Evolutionary conservation across 2,888 invertebrate genomes (phyloP).

Genomic region (Plutella xylostella): DNA sequence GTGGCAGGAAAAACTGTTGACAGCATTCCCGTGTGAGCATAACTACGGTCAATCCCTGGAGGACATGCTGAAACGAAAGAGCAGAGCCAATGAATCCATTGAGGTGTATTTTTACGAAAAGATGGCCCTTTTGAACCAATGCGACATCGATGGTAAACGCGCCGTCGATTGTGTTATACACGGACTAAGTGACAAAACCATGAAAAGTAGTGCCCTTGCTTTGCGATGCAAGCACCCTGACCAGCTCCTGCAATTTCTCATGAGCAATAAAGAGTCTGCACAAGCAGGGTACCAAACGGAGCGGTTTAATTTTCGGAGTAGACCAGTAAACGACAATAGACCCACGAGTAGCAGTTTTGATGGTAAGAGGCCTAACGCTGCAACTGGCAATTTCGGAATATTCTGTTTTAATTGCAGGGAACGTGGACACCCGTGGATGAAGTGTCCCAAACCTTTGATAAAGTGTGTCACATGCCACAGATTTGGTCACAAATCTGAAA

Average conservation of each 20-base stretch:
- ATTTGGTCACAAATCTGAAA: slow-evolving; percentile 1
- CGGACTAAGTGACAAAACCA: slow-evolving; percentile 14
- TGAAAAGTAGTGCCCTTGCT: slow-evolving; percentile 12
- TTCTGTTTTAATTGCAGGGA: slow-evolving; percentile 13
- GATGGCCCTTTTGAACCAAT: slow-evolving; percentile 12
- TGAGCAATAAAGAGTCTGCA: no score
- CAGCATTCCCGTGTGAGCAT: slow-evolving; percentile 16
- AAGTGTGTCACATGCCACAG: slow-evolving; percentile 1
- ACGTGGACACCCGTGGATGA: slow-evolving; percentile 8
- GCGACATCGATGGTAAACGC: slow-evolving; percentile 14
- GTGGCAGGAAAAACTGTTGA: slow-evolving; percentile 19
- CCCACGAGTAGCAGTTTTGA: no score
- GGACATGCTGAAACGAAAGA: slow-evolving; percentile 16
- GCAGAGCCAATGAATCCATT: slow-evolving; percentile 10
- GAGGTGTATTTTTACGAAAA: slow-evolving; percentile 16
- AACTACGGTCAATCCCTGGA: slow-evolving; percentile 16
- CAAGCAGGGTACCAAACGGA: no score
- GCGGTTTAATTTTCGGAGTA: no score
- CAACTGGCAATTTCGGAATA: background rate
- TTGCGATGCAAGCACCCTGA: slow-evolving; percentile 8
- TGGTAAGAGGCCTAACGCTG: no score
- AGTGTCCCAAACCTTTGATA: slow-evolving; percentile 4
- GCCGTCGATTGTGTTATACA: slow-evolving; percentile 17
- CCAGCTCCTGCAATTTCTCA: slow-evolving; percentile 9
- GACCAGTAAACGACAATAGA: no score